These are phyloP conservation scores for Halictus rubicundus DNA, from an alignment of 1,140 invertebrate species.

Conservation along the genomic window DNA sequence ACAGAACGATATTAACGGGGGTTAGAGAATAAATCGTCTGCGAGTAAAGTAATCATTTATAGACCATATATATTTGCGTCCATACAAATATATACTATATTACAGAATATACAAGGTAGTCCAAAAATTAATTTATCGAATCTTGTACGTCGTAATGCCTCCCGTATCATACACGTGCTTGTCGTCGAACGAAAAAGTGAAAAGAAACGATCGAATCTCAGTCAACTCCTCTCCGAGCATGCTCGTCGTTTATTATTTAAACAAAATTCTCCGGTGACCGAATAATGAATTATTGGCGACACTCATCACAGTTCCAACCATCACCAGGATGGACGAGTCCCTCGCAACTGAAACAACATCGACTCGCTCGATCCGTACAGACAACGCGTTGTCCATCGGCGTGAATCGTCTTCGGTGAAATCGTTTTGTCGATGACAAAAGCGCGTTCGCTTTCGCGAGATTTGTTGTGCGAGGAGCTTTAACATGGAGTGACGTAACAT, in stretches of 20 bases:
- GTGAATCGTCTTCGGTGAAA: background rate
- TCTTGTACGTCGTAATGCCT: constrained; percentile 12
- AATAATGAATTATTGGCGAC: constrained; percentile 17
- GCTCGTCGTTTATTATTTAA: background rate
- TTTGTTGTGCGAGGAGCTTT: constrained; percentile 13
- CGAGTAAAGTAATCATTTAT: constrained; percentile 13
- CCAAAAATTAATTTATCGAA: constrained; percentile 44
- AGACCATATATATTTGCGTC: constrained; percentile 41
- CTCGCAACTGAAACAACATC: background rate
- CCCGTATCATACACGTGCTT: background rate
- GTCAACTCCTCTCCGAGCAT: background rate
- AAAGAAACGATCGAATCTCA: background rate
- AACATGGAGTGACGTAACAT: background rate
- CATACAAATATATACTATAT: constrained; percentile 51
- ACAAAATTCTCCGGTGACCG: background rate
- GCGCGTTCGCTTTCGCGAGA: background rate
- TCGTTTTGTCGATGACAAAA: background rate
- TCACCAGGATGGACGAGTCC: constrained; percentile 1
- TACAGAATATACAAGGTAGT: constrained; percentile 47
- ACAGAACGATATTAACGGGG: too few relatives aligned
- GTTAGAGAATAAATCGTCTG: too few relatives aligned
- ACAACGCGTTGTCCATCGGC: background rate
- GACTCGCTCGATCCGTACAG: background rate
- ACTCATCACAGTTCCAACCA: background rate
- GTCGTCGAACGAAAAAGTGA: background rate